Percentiles rank a stretch among this genome's conserved stretches.
phyloP scores from a whole-genome alignment of 2,797 vertebrate species.

The Poeciliopsis infans region DNA sequence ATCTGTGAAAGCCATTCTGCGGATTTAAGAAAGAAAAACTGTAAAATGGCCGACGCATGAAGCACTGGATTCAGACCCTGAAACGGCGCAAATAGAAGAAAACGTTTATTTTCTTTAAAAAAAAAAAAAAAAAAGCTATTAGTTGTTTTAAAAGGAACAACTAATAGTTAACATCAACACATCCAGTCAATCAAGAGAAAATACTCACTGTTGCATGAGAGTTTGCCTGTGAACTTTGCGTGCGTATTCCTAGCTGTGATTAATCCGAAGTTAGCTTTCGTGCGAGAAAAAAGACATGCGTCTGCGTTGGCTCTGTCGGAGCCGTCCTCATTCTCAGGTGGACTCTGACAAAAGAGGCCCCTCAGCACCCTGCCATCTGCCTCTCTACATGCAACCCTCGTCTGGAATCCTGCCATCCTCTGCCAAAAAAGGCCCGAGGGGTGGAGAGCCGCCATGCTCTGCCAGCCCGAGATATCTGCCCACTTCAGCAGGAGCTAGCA shows the following conservation, averaged over 20 bases:
- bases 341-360: conserved; percentile 49
- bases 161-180: background rate
- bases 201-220: background rate
- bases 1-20: background rate
- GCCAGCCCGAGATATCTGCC: conserved; percentile 59
- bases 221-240: background rate
- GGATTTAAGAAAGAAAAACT: conserved; percentile 1
- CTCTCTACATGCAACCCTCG: conserved; percentile 66
- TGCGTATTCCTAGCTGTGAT: conserved; percentile 35
- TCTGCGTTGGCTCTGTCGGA: conserved; percentile 30
- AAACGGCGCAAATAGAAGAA: background rate
- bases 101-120: too few species aligned
- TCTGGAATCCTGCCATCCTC: conserved; percentile 61
- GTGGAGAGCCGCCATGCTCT: conserved; percentile 53
- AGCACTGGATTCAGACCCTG: conserved; percentile 4
- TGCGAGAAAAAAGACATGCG: background rate
- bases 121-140: background rate
- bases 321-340: conserved; percentile 51
- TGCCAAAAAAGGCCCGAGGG: conserved; percentile 63
- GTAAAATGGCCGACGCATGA: conserved; percentile 2
- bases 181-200: background rate
- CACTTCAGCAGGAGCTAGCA: conserved; percentile 47
- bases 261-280: conserved; percentile 34
- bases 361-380: conserved; percentile 67
- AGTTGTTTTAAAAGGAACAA: background rate